Evolutionary conservation across 2,888 invertebrate species (phyloP).

Genomic region (Pterobdella sp.): DNA sequence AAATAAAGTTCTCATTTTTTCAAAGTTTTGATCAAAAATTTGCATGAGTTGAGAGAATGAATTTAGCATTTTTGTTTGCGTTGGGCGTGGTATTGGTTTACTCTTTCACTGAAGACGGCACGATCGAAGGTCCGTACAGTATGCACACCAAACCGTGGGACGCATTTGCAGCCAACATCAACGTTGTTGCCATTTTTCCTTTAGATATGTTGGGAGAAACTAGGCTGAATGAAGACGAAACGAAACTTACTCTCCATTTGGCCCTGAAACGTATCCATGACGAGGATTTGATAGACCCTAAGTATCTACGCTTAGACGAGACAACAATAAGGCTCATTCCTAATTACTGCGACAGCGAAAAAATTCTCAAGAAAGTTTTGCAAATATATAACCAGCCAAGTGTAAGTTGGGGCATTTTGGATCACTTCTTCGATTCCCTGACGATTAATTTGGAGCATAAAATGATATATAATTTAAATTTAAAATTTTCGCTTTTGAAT

Average conservation of each 20-base stretch:
- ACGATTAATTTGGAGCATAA: not conserved
- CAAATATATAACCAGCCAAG: not conserved
- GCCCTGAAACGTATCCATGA: not conserved
- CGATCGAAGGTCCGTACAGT: too few species aligned
- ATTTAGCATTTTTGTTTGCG: too few species aligned
- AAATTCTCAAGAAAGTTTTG: not conserved
- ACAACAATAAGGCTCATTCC: not conserved
- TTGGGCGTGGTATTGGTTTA: too few species aligned
- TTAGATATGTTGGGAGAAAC: not conserved
- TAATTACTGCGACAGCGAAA: not conserved
- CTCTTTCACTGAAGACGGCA: too few species aligned
- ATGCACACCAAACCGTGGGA: too few species aligned
- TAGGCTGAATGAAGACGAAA: constrained; percentile 15
- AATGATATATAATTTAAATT: not conserved
- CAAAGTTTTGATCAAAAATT: too few species aligned
- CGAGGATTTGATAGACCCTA: constrained; percentile 11
- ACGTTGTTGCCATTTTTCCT: too few species aligned
- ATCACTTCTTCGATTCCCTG: too few species aligned
- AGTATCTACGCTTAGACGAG: not conserved
- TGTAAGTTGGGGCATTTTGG: not conserved
- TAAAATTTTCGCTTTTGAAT: not conserved
- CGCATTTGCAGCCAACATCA: too few species aligned
- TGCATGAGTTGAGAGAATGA: too few species aligned
- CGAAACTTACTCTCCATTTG: not conserved
- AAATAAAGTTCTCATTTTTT: too few species aligned